phyloP scores from a whole-genome alignment of 1,140 invertebrate species.

The Meteorus sp. region DNA sequence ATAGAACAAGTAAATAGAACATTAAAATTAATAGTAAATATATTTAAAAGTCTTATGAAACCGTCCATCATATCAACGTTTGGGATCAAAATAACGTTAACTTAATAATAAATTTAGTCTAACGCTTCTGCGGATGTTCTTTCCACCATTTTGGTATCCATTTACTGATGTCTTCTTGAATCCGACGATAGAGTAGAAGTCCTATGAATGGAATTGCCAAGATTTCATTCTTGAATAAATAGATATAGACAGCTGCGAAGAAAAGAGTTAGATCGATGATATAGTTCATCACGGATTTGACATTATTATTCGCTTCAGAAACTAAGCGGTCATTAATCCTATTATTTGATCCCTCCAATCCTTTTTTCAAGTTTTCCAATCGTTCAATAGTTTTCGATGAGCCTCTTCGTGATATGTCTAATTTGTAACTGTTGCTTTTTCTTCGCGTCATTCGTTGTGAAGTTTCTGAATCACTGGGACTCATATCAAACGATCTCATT shows the following conservation, averaged over 20 bases:
- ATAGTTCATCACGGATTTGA: constrained; percentile 68
- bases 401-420: constrained; percentile 39
- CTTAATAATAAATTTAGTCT: constrained; percentile 8
- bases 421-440: constrained; percentile 29
- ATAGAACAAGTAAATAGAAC: constrained; percentile 5
- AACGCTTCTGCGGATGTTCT: constrained; percentile 23
- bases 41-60: constrained; percentile 12
- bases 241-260: constrained; percentile 67
- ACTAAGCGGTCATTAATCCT: constrained; percentile 29
- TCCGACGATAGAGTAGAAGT: constrained; percentile 73
- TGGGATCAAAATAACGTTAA: neutral
- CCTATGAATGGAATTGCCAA: constrained; percentile 75
- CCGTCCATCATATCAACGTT: neutral
- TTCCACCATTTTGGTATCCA: constrained; percentile 42
- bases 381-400: constrained; percentile 26
- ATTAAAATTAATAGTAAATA: neutral
- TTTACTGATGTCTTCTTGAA: constrained; percentile 62
- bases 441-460: constrained; percentile 21
- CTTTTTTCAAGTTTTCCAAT: constrained; percentile 5
- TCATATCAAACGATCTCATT: constrained; percentile 13
- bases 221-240: constrained; percentile 76
- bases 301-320: constrained; percentile 66
- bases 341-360: neutral
- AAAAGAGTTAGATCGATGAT: constrained; percentile 71
- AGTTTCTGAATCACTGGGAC: constrained; percentile 26